Percentiles rank a stretch among this genome's conserved stretches.
Evolutionary conservation across 2,888 invertebrate species (phyloP).

Genomic region (Rhamnusium bicolor): DNA sequence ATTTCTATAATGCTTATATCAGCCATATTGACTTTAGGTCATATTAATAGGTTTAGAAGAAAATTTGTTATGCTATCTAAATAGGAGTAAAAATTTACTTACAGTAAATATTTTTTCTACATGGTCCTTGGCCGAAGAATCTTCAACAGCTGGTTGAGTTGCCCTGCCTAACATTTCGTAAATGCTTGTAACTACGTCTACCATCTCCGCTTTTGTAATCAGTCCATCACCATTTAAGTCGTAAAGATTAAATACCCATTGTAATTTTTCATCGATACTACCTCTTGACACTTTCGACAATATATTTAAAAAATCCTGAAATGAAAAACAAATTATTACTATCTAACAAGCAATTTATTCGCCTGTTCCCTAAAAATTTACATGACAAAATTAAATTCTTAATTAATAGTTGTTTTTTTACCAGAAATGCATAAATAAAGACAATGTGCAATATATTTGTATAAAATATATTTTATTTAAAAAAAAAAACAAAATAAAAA

Average conservation of each 20-base stretch:
- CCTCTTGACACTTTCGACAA: conserved; percentile 89
- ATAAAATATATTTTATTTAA: too few relatives aligned
- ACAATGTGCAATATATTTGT: too few relatives aligned
- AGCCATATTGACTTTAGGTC: too few relatives aligned
- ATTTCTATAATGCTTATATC: too few relatives aligned
- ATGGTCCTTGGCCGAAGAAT: conserved; percentile 84
- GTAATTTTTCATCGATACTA: conserved; percentile 86
- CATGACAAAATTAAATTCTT: too few relatives aligned
- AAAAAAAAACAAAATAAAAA: too few relatives aligned
- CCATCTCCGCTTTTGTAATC: conserved; percentile 88
- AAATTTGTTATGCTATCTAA: too few relatives aligned
- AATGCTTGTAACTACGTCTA: conserved; percentile 86
- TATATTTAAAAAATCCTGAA: conserved; percentile 87
- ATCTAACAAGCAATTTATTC: neutral
- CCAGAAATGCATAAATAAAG: too few relatives aligned
- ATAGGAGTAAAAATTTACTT: conserved; percentile 64
- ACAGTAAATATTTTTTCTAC: conserved; percentile 91
- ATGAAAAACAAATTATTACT: conserved; percentile 36
- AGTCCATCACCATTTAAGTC: conserved; percentile 90
- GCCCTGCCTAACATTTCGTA: conserved; percentile 90
- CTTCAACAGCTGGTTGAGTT: conserved; percentile 82
- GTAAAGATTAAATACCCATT: conserved; percentile 92
- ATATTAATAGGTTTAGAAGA: too few relatives aligned
- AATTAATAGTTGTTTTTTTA: too few relatives aligned
- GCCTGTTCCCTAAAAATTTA: neutral